Evolutionary conservation across 2,113 vertebrate species (phyloP).

Genomic region (Oreotrochilus melanogaster): DNA sequence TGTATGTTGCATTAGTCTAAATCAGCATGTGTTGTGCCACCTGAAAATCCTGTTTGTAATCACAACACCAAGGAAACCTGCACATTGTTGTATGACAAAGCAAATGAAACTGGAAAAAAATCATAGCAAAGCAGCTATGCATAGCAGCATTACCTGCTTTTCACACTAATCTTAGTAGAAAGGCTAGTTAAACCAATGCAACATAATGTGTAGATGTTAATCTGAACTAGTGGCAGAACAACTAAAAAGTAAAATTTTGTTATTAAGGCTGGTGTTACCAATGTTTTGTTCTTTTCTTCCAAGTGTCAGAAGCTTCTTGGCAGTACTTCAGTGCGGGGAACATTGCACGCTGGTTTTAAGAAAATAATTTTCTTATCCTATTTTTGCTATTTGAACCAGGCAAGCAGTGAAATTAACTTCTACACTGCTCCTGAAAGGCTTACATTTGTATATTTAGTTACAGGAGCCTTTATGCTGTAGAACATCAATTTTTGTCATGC

Average conservation of each 20-base stretch:
- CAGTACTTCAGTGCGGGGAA: background rate
- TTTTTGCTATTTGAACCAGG: background rate
- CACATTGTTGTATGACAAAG: background rate
- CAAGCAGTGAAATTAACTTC: background rate
- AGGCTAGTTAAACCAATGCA: slow-evolving; percentile 31
- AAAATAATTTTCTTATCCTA: background rate
- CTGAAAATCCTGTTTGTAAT: background rate
- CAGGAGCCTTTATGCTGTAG: background rate
- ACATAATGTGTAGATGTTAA: slow-evolving; percentile 42
- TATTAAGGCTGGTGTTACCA: background rate
- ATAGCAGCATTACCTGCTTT: slow-evolving; percentile 15
- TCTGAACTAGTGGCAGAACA: slow-evolving; percentile 16
- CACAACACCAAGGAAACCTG: no score
- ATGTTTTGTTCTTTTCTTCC: background rate
- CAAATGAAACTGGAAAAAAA: background rate
- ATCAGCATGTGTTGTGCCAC: background rate
- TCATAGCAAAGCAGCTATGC: slow-evolving; percentile 6
- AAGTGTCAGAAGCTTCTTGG: background rate
- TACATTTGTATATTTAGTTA: background rate
- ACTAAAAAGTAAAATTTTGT: slow-evolving; percentile 13
- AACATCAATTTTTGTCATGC: background rate
- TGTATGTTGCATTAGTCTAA: background rate
- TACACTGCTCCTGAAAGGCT: background rate
- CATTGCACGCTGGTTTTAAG: background rate
- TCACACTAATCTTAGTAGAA: background rate